Conservation (phyloP, 2,888 invertebrate genomes). For the Scaptomyza polygonia region DNA sequence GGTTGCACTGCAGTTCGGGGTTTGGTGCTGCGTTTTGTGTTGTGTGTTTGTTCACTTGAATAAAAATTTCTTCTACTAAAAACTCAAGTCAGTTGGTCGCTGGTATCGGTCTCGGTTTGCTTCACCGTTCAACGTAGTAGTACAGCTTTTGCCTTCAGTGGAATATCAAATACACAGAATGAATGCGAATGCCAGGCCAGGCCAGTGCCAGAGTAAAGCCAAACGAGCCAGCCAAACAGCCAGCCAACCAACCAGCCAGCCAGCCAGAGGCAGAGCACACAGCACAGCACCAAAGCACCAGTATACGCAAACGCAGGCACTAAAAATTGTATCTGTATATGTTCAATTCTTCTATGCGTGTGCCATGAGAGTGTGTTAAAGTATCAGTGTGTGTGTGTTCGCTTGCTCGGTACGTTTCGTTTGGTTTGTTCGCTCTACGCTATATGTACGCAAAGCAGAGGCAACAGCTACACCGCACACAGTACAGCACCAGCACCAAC, state of each 20-base stretch:
- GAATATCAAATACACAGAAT: conserved; percentile 81
- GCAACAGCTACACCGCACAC: conserved; percentile 35
- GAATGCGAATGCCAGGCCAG: conserved; percentile 72
- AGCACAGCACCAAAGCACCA: conserved; percentile 38
- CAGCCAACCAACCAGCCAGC: conserved; percentile 13
- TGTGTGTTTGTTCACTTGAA: conserved; percentile 66
- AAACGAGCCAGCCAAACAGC: conserved; percentile 36
- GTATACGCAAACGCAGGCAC: conserved; percentile 71
- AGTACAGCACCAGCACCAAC: conserved; percentile 28
- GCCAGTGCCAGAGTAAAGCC: conserved; percentile 8
- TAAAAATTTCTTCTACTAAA: conserved; percentile 79
- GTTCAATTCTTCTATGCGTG: conserved; percentile 34
- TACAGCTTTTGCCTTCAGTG: conserved; percentile 76
- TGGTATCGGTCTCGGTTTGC: conserved; percentile 59
- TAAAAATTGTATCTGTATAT: conserved; percentile 52
- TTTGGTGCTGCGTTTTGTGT: conserved; percentile 30
- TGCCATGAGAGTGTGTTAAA: conserved; percentile 25
- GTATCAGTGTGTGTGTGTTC: conserved; percentile 35
- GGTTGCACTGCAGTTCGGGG: conserved; percentile 31
- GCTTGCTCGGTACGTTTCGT: conserved; percentile 61
- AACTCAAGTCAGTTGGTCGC: conserved; percentile 60
- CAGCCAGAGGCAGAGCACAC: conserved; percentile 45
- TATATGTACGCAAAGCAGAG: conserved; percentile 61
- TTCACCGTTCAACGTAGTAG: conserved; percentile 44
- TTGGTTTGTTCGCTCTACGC: conserved; percentile 56